Evolutionary conservation across 1,140 invertebrate species (phyloP).

Genomic region (Ganaspis sp.): DNA sequence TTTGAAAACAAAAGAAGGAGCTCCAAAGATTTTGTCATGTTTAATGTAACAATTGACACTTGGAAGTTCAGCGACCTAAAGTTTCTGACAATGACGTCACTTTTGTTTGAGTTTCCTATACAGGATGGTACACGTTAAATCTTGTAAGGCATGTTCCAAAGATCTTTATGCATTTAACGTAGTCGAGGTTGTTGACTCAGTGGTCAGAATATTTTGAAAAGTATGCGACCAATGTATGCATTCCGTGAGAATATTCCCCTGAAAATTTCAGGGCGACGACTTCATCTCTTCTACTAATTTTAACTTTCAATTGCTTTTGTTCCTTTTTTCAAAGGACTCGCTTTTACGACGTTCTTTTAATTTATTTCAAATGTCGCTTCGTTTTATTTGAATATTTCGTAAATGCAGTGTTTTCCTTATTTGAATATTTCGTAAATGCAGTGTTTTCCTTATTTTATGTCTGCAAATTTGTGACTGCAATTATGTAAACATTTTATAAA

Average conservation of each 20-base stretch:
- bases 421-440: no score
- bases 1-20: background rate
- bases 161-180: conserved; percentile 13
- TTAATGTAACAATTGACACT: conserved; percentile 41
- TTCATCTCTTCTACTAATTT: background rate
- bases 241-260: background rate
- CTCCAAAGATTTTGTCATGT: background rate
- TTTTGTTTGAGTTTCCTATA: conserved; percentile 42
- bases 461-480: no score
- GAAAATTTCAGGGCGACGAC: background rate
- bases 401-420: no score
- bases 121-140: conserved; percentile 42
- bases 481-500: no score
- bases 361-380: no score
- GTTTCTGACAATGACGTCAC: conserved; percentile 33
- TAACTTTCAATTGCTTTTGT: background rate
- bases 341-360: background rate
- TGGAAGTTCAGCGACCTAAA: conserved; percentile 47
- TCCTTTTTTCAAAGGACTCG: background rate
- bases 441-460: no score
- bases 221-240: background rate
- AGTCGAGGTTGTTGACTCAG: background rate
- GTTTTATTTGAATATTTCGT: no score
- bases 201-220: conserved; percentile 11
- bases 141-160: conserved; percentile 10